A percentile compares a stretch with the other conserved stretches of the same genome.
These are phyloP conservation scores for zebrafish (Danio rerio) DNA, from an alignment of 2,113 vertebrate genomes.

Conservation along the genomic window GRCz12tu NC_133177.1:40690001-40690500, in stretches of 20 bases:
- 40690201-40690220: slow-evolving; percentile 93
- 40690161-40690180: slow-evolving; percentile 78
- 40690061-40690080: not conserved
- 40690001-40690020: not conserved
- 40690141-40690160: not conserved
- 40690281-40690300: not conserved
- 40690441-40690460: not conserved
- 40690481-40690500: no score
- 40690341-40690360: not conserved
- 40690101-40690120: not conserved
- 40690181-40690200: slow-evolving; percentile 92
- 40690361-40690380: not conserved
- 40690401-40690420: not conserved
- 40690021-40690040: not conserved
- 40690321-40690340: slow-evolving; percentile 22
- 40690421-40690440: not conserved
- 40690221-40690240: slow-evolving; percentile 90
- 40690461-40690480: not conserved
- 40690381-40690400: not conserved
- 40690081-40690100: not conserved
- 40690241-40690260: slow-evolving; percentile 66
- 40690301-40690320: not conserved
- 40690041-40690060: not conserved
- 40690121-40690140: not conserved
- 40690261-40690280: slow-evolving; percentile 19